These are phyloP conservation scores for Caenorhabditis doughertyi DNA, from an alignment of 2,888 invertebrate genomes.

Conservation along the genomic window DNA sequence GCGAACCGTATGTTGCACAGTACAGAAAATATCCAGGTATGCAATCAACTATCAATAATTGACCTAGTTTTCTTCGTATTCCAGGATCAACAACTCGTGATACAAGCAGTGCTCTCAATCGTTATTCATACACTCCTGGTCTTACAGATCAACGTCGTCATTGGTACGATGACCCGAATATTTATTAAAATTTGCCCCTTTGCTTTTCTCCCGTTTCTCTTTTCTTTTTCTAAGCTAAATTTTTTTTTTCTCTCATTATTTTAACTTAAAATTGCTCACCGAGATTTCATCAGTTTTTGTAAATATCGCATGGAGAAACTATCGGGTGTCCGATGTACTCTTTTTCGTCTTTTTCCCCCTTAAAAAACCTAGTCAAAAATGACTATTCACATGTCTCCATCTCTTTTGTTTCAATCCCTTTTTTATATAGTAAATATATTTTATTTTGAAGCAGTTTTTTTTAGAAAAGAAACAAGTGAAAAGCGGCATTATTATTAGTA, in stretches of 20 bases:
- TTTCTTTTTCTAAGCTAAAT: background rate
- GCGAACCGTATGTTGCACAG: slow-evolving; percentile 72
- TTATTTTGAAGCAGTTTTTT: slow-evolving; percentile 35
- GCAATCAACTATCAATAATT: background rate
- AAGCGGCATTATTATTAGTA: slow-evolving; percentile 15
- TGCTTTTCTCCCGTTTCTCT: background rate
- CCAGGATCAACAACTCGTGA: slow-evolving; percentile 67
- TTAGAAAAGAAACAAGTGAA: background rate
- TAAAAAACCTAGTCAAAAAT: slow-evolving; percentile 25
- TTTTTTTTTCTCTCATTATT: slow-evolving; percentile 12
- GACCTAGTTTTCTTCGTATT: no score
- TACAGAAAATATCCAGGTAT: slow-evolving; percentile 73
- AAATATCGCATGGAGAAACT: slow-evolving; percentile 59
- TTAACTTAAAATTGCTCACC: slow-evolving; percentile 30
- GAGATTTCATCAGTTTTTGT: slow-evolving; percentile 43
- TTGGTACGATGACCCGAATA: slow-evolving; percentile 76
- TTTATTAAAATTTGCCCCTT: slow-evolving; percentile 60
- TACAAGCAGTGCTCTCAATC: slow-evolving; percentile 65
- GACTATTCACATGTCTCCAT: slow-evolving; percentile 41
- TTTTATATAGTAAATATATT: slow-evolving; percentile 15
- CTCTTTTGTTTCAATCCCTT: slow-evolving; percentile 17
- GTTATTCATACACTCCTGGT: slow-evolving; percentile 75
- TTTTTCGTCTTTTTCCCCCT: slow-evolving; percentile 1
- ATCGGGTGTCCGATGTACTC: slow-evolving; percentile 57
- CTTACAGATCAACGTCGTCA: slow-evolving; percentile 72